These are phyloP conservation scores for Nezara viridula DNA, from an alignment of 2,888 invertebrate species.

Conservation along the genomic window DNA sequence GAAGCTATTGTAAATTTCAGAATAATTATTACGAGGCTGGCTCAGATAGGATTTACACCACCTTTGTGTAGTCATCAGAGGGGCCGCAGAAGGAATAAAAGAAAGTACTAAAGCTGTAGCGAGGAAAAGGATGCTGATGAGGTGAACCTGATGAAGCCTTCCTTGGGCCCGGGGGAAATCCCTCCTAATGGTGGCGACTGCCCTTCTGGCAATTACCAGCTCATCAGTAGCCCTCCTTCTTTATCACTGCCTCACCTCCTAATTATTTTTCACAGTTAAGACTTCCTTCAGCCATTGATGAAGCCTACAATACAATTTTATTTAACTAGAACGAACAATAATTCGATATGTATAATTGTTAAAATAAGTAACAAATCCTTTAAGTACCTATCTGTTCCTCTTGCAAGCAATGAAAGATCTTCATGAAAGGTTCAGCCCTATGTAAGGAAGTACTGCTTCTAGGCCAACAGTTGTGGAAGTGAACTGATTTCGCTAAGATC, in stretches of 20 bases:
- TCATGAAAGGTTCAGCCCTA: too few species aligned
- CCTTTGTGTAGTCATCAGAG: slow-evolving; percentile 18
- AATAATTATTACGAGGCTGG: neutral
- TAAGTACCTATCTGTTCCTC: too few species aligned
- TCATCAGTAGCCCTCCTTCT: neutral
- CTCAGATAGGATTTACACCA: neutral
- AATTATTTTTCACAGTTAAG: neutral
- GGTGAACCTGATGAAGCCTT: slow-evolving; percentile 22
- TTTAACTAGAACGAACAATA: neutral
- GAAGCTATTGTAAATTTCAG: neutral
- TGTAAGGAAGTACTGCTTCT: too few species aligned
- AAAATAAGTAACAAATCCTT: too few species aligned
- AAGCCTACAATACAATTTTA: neutral
- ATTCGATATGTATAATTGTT: neutral
- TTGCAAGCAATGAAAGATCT: too few species aligned
- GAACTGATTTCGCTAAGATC: too few species aligned
- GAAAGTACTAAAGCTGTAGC: slow-evolving; percentile 6
- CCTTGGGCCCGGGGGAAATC: neutral
- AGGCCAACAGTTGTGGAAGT: too few species aligned
- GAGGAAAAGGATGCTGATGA: slow-evolving; percentile 23
- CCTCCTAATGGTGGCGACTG: slow-evolving; percentile 30
- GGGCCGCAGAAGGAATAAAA: slow-evolving; percentile 2
- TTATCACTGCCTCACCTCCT: neutral
- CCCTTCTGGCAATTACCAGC: slow-evolving; percentile 42
- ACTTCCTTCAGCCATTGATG: neutral